Evolutionary conservation across 1,140 invertebrate genomes (phyloP), one percentile per base, ranked within the genome.

Genomic region (Atta cephalotes): DNA sequence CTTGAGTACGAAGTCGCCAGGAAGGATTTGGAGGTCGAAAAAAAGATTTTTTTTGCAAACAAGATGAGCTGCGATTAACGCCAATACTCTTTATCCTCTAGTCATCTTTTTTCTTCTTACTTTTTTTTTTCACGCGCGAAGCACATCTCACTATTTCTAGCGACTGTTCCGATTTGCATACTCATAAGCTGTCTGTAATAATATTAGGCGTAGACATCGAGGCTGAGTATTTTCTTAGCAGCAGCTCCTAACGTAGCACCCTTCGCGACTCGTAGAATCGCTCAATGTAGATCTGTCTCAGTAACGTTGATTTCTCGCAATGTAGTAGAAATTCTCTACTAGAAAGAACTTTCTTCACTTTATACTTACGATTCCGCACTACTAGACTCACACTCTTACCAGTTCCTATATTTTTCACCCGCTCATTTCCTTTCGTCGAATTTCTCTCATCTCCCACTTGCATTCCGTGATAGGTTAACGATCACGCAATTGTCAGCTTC

Each of bases 1-100:
- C 97, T 99, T 96, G 99, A 99, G 96, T 97, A 97, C 95, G 97
- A 98, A 96, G 98, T 99, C 95, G 96, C 97, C 95, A 97, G 97
- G 96, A 99, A 98, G 97, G 98, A 98, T 95, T 97, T 97, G 94
- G 98, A 98, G 97, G 97, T 98, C 94, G 90, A 92, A 60, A 91
- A 60, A 91, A 60, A 86, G 87, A 89, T 88, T 86, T 84, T 86
- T 82, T 77, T 89, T 81, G n/a, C 60, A 91, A 82, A 91, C 49
- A 58, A 80, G 45, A 72, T 70, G 70, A 78, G 87, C 91, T 93
- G 92, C 91, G 92, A 93, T 92, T 94, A 92, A 93, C 82, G 88
- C 80, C 79, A 85, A 58, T 56, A 56, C 35, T 77, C 85, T 62
- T 88, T 58, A 45, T 45, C 39, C 39, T 14, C 25, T 78, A 0